Evolutionary conservation across 2,113 vertebrate species (phyloP), one percentile per base, ranked within the genome.

Genomic region (Misgurnus anguillicaudatus): DNA sequence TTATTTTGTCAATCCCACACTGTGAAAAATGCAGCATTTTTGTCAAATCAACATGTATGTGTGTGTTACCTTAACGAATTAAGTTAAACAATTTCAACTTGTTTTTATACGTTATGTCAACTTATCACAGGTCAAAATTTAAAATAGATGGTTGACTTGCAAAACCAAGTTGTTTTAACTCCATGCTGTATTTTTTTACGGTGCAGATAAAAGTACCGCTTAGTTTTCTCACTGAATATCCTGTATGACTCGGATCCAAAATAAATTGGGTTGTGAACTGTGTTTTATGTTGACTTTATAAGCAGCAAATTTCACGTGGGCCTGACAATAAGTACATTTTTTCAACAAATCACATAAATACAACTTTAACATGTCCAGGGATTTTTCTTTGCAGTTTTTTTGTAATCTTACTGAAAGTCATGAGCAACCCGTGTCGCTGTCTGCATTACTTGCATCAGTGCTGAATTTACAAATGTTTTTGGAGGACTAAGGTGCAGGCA

Each of bases 401-500:
- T 47, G 36, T 24, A 60, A 67, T 42, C 53, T 75, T 62, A 45
- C 47, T 39, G 62, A 14, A 48, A 57, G 58, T 45, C 58, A 75
- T 60, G 38, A 21, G 70, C 41, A 74, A 45, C n/a, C 38, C 16
- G 53, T 31, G 6, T 71, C 48, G 17, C 13, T 31, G 38, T 39
- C 64, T 68, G 66, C 53, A 17, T 51, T 48, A 51, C 2, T 13
- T 24, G 38, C 19, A n/a, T 24, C 60, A 53, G 75, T 36, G 8
- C 42, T 14, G 38, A 17, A 19, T 47, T 31, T 1, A n/a, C 41
- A 38, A 9, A 62, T 36, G 67, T 70, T 57, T 7, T 19, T 11
- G n/a, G 58, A 57, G 21, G 67, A 53, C 19, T 63, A 36, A 70
- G 64, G 39, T 58, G 51, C 53, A 55, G 63, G 57, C 53, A 77